These are phyloP conservation scores for Jordanella pulchra DNA, from an alignment of 2,797 vertebrate species.

Conservation along the genomic window DNA sequence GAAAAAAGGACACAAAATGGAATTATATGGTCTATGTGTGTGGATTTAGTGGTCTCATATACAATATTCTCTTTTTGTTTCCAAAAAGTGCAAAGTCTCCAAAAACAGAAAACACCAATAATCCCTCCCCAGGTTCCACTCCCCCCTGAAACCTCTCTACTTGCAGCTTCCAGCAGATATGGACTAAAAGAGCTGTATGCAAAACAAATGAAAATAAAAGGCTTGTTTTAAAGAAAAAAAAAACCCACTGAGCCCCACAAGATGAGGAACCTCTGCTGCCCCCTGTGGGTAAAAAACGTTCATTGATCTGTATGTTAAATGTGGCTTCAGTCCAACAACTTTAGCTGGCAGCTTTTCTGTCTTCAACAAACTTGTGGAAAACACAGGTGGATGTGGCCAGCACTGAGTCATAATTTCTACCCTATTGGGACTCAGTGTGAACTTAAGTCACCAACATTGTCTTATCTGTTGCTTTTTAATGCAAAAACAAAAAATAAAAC, in stretches of 20 bases:
- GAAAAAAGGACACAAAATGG: slow-evolving; percentile 77
- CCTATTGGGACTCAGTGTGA: slow-evolving; percentile 25
- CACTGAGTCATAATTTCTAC: slow-evolving; percentile 7
- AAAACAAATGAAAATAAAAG: slow-evolving; percentile 62
- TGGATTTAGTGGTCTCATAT: slow-evolving; percentile 86
- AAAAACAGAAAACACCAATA: slow-evolving; percentile 52
- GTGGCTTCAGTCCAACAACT: slow-evolving; percentile 21
- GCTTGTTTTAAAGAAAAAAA: slow-evolving; percentile 30
- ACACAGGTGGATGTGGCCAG: slow-evolving; percentile 28
- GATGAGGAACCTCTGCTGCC: slow-evolving; percentile 17
- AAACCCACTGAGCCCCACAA: slow-evolving; percentile 25
- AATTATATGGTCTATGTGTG: slow-evolving; percentile 84
- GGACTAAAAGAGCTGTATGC: slow-evolving; percentile 61
- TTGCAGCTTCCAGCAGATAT: slow-evolving; percentile 75
- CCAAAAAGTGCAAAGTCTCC: slow-evolving; percentile 85
- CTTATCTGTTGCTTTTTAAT: slow-evolving; percentile 64
- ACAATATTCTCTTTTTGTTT: slow-evolving; percentile 80
- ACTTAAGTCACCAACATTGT: slow-evolving; percentile 60
- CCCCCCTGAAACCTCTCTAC: neutral
- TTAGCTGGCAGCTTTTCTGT: slow-evolving; percentile 26
- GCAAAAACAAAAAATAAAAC: slow-evolving; percentile 50
- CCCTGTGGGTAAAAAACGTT: slow-evolving; percentile 21
- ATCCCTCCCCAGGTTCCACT: neutral
- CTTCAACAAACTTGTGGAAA: slow-evolving; percentile 15
- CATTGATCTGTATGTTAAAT: slow-evolving; percentile 19